phyloP scores from a whole-genome alignment of 1,140 invertebrate genomes.

The Rhynchophorus ferrugineus region DNA sequence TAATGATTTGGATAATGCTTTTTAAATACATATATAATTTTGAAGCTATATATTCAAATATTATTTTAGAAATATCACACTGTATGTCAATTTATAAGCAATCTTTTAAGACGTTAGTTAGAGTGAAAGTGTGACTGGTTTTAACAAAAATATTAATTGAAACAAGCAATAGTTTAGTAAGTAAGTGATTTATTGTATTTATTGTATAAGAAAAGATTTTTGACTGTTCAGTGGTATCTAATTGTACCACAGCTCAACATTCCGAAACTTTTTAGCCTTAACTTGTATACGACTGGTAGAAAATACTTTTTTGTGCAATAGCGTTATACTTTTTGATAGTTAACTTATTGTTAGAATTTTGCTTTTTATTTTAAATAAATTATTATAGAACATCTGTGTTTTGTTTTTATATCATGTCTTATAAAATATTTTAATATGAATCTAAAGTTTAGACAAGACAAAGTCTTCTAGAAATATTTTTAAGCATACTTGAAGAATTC shows the following conservation, averaged over 20 bases:
- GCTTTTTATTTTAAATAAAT: conserved; percentile 33
- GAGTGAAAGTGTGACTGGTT: not conserved
- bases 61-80: not conserved
- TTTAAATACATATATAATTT: conserved; percentile 1
- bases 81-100: not conserved
- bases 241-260: conserved; percentile 23
- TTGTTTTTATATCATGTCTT: not conserved
- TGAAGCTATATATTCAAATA: conserved; percentile 5
- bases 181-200: conserved; percentile 11
- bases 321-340: conserved; percentile 29
- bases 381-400: conserved; percentile 25
- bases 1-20: conserved; percentile 1
- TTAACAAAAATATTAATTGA: too few species aligned
- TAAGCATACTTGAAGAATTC: too few species aligned
- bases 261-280: conserved; percentile 33
- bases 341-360: conserved; percentile 31
- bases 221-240: conserved; percentile 11
- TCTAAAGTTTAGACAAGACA: too few species aligned
- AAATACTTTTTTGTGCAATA: conserved; percentile 35
- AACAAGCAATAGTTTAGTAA: conserved; percentile 11
- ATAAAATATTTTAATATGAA: too few species aligned
- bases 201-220: conserved; percentile 1
- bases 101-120: not conserved
- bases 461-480: too few species aligned
- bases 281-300: conserved; percentile 36